phyloP scores from a whole-genome alignment of 2,113 vertebrate species.

The Camelus dromedarius region DNA sequence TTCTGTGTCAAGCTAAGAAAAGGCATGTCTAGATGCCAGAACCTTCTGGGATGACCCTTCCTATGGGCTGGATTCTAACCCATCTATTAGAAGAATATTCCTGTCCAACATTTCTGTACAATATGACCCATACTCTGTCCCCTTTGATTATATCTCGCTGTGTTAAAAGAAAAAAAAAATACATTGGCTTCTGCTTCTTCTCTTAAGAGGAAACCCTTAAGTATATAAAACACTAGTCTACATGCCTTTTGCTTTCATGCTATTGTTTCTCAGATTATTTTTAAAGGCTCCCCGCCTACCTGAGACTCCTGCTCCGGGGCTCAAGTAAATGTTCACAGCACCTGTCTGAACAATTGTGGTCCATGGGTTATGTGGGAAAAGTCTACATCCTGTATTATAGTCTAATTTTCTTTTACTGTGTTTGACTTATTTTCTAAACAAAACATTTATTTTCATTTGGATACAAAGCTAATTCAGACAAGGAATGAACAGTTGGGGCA shows the following conservation, averaged over 20 bases:
- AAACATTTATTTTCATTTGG: slow-evolving; percentile 12
- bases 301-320: not conserved
- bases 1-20: not conserved
- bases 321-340: not conserved
- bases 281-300: not conserved
- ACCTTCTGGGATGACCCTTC: not conserved
- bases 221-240: not conserved
- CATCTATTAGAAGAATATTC: not conserved
- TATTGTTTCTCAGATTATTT: not conserved
- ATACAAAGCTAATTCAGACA: not conserved
- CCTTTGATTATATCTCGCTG: not conserved
- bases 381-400: not conserved
- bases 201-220: slow-evolving; percentile 12
- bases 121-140: not conserved
- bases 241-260: not conserved
- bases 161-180: not conserved
- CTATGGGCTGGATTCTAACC: not conserved
- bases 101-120: not conserved
- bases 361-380: not conserved
- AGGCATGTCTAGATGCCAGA: not conserved
- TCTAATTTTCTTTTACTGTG: not conserved
- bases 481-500: not conserved
- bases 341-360: not conserved
- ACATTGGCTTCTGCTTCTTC: not conserved
- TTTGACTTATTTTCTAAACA: slow-evolving; percentile 10